Percentiles rank a stretch among this genome's conserved stretches.
phyloP scores from a whole-genome alignment of 53 echinoderm and acorn worm species.

The Henricia sp. region DNA sequence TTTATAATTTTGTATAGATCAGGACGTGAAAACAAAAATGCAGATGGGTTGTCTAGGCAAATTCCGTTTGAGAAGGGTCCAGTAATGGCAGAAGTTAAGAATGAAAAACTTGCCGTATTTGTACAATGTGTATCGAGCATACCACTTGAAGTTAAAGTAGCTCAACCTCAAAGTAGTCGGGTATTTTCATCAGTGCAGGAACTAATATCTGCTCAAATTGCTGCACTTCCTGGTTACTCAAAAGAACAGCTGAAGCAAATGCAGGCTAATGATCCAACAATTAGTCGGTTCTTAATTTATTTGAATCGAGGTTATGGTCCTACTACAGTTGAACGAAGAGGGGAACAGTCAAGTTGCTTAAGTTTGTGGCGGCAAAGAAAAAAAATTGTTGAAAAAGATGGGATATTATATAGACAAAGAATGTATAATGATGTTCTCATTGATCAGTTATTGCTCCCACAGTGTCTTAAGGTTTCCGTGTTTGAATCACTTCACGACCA shows the following conservation, averaged over 20 bases:
- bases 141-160: neutral
- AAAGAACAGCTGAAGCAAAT: too few species aligned
- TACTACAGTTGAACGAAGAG: neutral
- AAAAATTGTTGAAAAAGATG: neutral
- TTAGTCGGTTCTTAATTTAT: neutral
- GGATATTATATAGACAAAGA: neutral
- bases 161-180: neutral
- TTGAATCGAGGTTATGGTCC: neutral
- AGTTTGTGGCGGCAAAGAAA: neutral
- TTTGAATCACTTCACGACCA: slow-evolving; percentile 1
- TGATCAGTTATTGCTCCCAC: neutral
- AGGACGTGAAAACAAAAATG: neutral
- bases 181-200: neutral
- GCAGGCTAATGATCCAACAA: too few species aligned
- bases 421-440: neutral
- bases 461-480: neutral
- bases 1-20: neutral
- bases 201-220: neutral
- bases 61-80: too few species aligned
- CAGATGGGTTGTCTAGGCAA: neutral
- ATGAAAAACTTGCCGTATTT: too few species aligned
- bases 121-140: neutral
- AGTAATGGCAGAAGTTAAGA: neutral
- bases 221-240: neutral
- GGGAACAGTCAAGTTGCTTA: neutral